phyloP scores from a whole-genome alignment of 2,113 vertebrate genomes.

The Poeciliopsis prolifica region DNA sequence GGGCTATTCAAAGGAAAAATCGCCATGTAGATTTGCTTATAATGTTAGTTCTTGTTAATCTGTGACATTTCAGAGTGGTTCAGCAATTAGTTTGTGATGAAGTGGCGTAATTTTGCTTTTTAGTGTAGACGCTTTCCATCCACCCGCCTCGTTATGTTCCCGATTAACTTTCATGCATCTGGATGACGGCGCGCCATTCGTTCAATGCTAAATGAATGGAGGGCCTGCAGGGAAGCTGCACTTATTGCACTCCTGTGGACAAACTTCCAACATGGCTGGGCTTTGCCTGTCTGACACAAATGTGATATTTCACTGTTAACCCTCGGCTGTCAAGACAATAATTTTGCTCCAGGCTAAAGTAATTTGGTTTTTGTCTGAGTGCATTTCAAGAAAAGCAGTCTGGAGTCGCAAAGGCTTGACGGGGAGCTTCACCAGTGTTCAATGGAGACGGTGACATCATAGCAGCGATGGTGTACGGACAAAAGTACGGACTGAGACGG shows the following conservation, averaged over 20 bases:
- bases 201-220: slow-evolving; percentile 16
- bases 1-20: slow-evolving; percentile 30
- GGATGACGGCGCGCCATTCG: slow-evolving; percentile 27
- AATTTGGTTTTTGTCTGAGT: not conserved
- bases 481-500: no score
- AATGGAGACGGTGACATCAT: no score
- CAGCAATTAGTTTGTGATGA: slow-evolving; percentile 51
- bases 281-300: slow-evolving; percentile 11
- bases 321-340: slow-evolving; percentile 8
- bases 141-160: slow-evolving; percentile 5
- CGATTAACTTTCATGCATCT: slow-evolving; percentile 33
- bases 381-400: not conserved
- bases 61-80: slow-evolving; percentile 33
- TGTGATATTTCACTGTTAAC: slow-evolving; percentile 18
- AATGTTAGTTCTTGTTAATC: slow-evolving; percentile 52
- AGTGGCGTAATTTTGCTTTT: slow-evolving; percentile 46
- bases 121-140: slow-evolving; percentile 39
- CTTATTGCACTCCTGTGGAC: not conserved
- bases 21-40: slow-evolving; percentile 28
- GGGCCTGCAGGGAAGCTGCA: not conserved
- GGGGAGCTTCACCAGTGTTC: not conserved
- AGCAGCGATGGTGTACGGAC: no score
- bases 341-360: not conserved
- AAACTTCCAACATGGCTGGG: not conserved
- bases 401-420: slow-evolving; percentile 10